Conservation (phyloP, 1,140 invertebrate genomes). For the Solenopsis fugax region DNA sequence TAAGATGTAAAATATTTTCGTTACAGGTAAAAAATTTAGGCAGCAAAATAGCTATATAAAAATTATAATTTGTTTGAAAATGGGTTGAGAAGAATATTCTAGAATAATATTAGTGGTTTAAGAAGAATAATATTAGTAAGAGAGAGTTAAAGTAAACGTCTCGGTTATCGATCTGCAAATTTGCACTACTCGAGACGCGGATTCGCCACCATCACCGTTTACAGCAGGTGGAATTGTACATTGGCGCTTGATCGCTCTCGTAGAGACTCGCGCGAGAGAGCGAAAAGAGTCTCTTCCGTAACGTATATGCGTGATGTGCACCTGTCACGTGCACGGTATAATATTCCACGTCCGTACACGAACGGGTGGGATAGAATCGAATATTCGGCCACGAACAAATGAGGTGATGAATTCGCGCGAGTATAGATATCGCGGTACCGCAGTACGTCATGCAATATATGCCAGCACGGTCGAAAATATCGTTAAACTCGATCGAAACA, state of each 20-base stretch:
- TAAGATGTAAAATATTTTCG: not conserved
- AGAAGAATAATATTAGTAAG: not conserved
- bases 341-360: conserved; percentile 20
- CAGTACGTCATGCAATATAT: conserved; percentile 28
- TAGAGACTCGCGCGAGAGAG: conserved; percentile 60
- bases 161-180: conserved; percentile 12
- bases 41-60: not conserved
- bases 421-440: conserved; percentile 6
- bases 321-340: conserved; percentile 67
- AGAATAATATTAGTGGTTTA: not conserved
- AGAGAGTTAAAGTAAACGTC: not conserved
- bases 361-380: conserved; percentile 3
- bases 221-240: conserved; percentile 68
- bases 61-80: not conserved
- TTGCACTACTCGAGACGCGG: conserved; percentile 35
- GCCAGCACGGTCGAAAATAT: not conserved
- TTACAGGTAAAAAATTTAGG: not conserved
- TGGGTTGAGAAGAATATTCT: not conserved
- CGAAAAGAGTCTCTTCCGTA: conserved; percentile 49
- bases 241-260: conserved; percentile 37
- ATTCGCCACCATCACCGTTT: not conserved
- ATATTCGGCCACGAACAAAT: conserved; percentile 39
- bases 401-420: not conserved
- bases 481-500: not conserved
- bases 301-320: conserved; percentile 58